Percentiles rank a stretch among this genome's conserved stretches.
Conservation (phyloP, 2,888 invertebrate genomes). For the Drosophila maculinotata region DNA sequence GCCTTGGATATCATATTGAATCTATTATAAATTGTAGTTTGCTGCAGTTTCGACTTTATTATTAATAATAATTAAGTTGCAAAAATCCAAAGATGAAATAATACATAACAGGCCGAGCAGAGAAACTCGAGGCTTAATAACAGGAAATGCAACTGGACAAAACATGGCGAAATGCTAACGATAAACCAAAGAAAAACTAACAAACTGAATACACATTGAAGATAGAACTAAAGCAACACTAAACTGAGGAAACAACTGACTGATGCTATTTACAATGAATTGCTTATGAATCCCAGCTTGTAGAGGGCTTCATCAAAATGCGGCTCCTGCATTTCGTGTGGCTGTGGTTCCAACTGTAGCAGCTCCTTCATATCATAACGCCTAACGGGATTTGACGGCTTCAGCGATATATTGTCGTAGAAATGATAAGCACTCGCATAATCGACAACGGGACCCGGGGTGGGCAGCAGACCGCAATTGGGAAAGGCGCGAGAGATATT, state of each 20-base stretch:
- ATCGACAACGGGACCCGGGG: constrained; percentile 10
- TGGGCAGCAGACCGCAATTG: constrained; percentile 43
- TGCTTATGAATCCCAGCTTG: constrained; percentile 21
- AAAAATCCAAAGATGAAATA: constrained; percentile 16
- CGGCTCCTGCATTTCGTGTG: constrained; percentile 31
- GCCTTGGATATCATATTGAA: no score
- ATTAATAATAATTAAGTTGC: constrained; percentile 14
- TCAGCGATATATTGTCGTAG: background rate
- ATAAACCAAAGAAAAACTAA: constrained; percentile 24
- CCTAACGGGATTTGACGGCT: background rate
- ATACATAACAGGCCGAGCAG: background rate
- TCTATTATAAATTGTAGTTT: background rate
- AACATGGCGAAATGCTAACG: background rate
- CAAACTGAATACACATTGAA: constrained; percentile 21
- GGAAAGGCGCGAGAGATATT: constrained; percentile 36
- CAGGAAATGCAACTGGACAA: constrained; percentile 24
- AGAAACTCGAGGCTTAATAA: no score
- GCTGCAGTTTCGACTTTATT: constrained; percentile 25
- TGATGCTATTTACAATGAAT: constrained; percentile 14
- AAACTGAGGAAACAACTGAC: no score
- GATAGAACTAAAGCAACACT: background rate
- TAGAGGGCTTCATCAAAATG: background rate
- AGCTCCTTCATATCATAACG: constrained; percentile 56
- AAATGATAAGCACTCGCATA: background rate
- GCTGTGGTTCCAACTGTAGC: constrained; percentile 51